A percentile compares a stretch with the other conserved stretches of the same genome.
Evolutionary conservation across 2,888 invertebrate genomes (phyloP).

Genomic region (Crioceris asparagi): DNA sequence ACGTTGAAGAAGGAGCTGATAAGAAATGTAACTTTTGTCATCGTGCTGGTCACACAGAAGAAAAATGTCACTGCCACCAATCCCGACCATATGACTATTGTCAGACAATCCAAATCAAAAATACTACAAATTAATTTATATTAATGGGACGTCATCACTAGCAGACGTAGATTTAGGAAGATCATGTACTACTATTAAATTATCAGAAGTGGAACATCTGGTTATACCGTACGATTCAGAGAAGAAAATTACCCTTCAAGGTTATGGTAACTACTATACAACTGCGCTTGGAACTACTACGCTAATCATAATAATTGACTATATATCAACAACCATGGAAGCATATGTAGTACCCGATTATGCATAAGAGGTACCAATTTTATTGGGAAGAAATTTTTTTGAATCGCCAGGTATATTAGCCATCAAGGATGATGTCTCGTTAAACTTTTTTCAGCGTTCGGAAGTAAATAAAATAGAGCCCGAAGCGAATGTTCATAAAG

Average conservation of each 20-base stretch:
- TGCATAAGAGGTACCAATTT: constrained; percentile 13
- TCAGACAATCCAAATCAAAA: constrained; percentile 8
- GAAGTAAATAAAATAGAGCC: not conserved
- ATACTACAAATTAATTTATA: constrained; percentile 8
- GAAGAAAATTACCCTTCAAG: constrained; percentile 9
- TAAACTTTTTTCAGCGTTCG: constrained; percentile 7
- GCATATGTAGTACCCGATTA: constrained; percentile 14
- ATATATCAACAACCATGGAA: constrained; percentile 6
- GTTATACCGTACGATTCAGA: constrained; percentile 1
- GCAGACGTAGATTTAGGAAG: constrained; percentile 17
- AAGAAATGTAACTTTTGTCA: constrained; percentile 2
- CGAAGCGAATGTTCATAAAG: constrained; percentile 1
- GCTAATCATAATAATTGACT: constrained; percentile 11
- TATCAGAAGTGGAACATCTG: constrained; percentile 9
- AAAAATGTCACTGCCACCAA: not conserved
- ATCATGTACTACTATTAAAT: constrained; percentile 12
- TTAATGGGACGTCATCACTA: constrained; percentile 12
- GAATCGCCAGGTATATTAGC: constrained; percentile 9
- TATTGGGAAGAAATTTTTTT: constrained; percentile 14
- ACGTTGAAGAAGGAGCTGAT: too few species aligned
- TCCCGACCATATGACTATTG: constrained; percentile 7
- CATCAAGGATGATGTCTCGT: constrained; percentile 12
- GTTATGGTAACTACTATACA: constrained; percentile 13
- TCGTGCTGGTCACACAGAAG: constrained; percentile 5
- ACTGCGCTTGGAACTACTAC: constrained; percentile 7